These are phyloP conservation scores for Tuberolachnus salignus DNA, from an alignment of 2,888 invertebrate species.

Conservation along the genomic window DNA sequence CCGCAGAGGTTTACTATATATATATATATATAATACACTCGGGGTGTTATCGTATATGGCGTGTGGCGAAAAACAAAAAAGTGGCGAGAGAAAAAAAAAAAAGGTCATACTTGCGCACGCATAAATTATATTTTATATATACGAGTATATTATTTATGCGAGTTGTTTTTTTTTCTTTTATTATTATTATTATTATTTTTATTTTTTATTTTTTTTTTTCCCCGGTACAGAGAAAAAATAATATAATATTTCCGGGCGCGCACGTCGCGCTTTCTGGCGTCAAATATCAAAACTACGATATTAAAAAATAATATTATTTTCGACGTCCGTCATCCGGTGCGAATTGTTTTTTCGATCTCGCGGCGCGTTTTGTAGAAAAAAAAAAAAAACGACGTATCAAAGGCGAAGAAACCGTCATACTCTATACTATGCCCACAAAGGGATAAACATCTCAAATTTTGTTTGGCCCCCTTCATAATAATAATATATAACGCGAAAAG, in stretches of 20 bases:
- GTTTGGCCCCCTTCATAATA: slow-evolving; percentile 4
- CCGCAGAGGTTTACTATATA: neutral
- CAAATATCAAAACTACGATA: neutral
- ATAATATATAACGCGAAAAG: slow-evolving; percentile 19
- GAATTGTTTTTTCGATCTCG: neutral
- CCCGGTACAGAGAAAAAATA: no score
- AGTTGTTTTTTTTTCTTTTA: no score
- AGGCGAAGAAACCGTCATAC: neutral
- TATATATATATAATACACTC: neutral
- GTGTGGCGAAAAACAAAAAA: slow-evolving; percentile 10
- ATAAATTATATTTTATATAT: neutral
- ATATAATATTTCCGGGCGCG: no score
- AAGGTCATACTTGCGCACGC: no score
- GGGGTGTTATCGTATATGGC: no score
- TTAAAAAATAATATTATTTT: neutral
- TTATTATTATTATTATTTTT: no score
- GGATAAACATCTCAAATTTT: slow-evolving; percentile 17
- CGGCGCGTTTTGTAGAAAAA: neutral
- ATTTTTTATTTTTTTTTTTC: no score
- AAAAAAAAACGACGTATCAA: slow-evolving; percentile 14
- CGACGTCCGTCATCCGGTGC: no score
- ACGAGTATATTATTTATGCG: neutral
- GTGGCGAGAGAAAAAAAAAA: neutral
- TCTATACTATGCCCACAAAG: neutral
- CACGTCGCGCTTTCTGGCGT: neutral